These are phyloP conservation scores for Polyergus mexicanus DNA, from an alignment of 1,140 invertebrate species.

Conservation along the genomic window DNA sequence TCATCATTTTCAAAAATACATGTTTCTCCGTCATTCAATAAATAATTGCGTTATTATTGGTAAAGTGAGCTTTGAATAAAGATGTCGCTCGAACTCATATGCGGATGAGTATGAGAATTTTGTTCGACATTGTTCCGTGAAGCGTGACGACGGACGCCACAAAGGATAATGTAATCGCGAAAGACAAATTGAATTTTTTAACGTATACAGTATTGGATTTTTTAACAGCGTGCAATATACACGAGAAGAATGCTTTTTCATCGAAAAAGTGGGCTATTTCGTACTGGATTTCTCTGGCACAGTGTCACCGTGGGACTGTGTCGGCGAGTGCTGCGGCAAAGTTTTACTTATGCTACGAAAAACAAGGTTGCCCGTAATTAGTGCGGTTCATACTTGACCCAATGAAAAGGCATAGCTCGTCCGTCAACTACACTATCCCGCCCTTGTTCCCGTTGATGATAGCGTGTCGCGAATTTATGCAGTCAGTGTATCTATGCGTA, in stretches of 20 bases:
- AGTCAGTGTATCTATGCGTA: not conserved
- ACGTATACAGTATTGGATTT: not conserved
- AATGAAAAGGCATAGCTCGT: conserved; percentile 60
- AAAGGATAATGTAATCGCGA: conserved; percentile 43
- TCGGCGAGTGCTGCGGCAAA: conserved; percentile 68
- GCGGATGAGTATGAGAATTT: not conserved
- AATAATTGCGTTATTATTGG: not conserved
- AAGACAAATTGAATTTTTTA: conserved; percentile 43
- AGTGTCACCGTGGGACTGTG: conserved; percentile 17
- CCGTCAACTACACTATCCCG: not conserved
- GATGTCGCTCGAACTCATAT: not conserved
- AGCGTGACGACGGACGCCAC: conserved; percentile 2
- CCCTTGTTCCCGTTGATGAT: not conserved
- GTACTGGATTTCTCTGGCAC: conserved; percentile 17
- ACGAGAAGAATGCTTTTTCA: conserved; percentile 18
- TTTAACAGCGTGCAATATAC: no score
- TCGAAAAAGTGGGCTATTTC: conserved; percentile 24
- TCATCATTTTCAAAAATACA: not conserved
- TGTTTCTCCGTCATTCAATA: not conserved
- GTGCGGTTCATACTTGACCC: conserved; percentile 81
- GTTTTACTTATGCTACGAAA: conserved; percentile 78
- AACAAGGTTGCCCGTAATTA: conserved; percentile 78
- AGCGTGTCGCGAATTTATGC: not conserved
- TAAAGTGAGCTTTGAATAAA: conserved; percentile 19
- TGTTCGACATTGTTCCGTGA: not conserved